Percentiles rank a stretch among this genome's conserved stretches.
Conservation (phyloP, 1,140 invertebrate genomes). For the Hycleus cichorii region DNA sequence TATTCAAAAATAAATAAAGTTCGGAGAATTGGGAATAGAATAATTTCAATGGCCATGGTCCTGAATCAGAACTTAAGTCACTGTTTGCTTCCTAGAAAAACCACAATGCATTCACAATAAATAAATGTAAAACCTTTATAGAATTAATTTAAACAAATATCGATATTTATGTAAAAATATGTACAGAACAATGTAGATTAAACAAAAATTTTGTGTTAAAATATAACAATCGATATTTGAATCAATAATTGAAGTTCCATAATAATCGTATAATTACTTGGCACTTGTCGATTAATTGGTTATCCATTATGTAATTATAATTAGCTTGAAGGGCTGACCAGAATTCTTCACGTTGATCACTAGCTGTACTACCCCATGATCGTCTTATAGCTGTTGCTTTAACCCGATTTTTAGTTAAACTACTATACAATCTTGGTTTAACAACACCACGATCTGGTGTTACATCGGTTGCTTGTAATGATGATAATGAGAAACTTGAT, state of each 20-base stretch:
- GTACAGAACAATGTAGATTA: no score
- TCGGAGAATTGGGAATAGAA: constrained; percentile 73
- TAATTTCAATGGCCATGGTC: constrained; percentile 66
- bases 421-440: constrained; percentile 55
- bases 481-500: constrained; percentile 51
- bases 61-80: constrained; percentile 60
- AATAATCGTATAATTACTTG: constrained; percentile 46
- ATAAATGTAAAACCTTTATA: no score
- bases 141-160: no score
- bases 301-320: constrained; percentile 92
- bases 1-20: constrained; percentile 70
- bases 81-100: constrained; percentile 65
- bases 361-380: constrained; percentile 60
- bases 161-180: no score
- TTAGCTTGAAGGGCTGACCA: constrained; percentile 81
- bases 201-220: not conserved
- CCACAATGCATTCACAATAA: not conserved
- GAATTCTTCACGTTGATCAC: constrained; percentile 70
- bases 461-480: constrained; percentile 41
- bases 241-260: no score
- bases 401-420: constrained; percentile 57
- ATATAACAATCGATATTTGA: not conserved
- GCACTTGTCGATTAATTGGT: constrained; percentile 82
- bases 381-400: constrained; percentile 42
- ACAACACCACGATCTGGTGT: constrained; percentile 46